Conservation (phyloP, 2,113 vertebrate genomes). For the Peucedramus taeniatus region DNA sequence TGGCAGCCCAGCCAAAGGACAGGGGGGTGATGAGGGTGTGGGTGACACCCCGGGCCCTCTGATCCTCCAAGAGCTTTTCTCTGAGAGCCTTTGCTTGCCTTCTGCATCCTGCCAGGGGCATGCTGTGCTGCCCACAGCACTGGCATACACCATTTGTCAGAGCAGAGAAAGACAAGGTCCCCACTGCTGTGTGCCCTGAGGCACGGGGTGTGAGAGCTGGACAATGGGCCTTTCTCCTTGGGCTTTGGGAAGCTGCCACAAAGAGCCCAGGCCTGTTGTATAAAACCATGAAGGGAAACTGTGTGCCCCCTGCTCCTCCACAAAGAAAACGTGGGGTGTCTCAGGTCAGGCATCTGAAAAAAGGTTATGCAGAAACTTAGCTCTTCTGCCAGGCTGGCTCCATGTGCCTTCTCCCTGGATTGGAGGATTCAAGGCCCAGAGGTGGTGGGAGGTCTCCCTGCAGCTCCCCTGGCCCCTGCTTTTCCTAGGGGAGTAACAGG, state of each 20-base stretch:
- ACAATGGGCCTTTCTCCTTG: background rate
- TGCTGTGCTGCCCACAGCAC: background rate
- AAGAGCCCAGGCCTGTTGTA: background rate
- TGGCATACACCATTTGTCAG: background rate
- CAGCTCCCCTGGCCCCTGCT: background rate
- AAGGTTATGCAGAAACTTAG: rapidly evolving
- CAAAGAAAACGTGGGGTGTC: background rate
- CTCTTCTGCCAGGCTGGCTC: background rate
- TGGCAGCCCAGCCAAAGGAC: background rate
- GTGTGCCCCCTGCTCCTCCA: background rate
- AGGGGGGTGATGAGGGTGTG: background rate
- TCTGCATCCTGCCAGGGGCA: background rate
- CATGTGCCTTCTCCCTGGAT: background rate
- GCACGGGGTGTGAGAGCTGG: background rate
- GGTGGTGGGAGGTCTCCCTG: background rate
- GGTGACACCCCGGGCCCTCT: background rate
- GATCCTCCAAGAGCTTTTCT: background rate
- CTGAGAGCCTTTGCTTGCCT: background rate
- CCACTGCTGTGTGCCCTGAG: rapidly evolving
- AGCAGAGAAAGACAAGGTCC: background rate
- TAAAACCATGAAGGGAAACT: background rate
- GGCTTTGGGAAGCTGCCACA: background rate
- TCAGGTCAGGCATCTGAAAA: background rate
- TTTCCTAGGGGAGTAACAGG: background rate
- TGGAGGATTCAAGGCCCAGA: background rate